These are phyloP conservation scores for Limanda limanda DNA, from an alignment of 2,113 vertebrate genomes.

Conservation along the genomic window DNA sequence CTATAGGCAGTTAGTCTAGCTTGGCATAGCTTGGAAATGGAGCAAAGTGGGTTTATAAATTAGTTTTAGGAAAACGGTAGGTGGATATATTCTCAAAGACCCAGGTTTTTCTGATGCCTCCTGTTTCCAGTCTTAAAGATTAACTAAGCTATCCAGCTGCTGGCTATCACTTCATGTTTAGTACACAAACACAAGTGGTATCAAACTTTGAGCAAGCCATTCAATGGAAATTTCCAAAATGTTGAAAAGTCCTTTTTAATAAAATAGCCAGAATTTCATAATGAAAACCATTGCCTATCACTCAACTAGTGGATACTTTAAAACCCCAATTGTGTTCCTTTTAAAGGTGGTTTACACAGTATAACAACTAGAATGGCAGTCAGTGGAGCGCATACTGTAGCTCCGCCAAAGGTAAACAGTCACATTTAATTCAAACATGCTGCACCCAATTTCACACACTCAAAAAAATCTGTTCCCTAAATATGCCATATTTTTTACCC, in stretches of 20 bases:
- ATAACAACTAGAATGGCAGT: not conserved
- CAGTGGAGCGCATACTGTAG: too few relatives aligned
- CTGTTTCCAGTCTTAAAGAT: not conserved
- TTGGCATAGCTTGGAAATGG: not conserved
- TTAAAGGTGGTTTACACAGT: not conserved
- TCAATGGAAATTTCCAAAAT: not conserved
- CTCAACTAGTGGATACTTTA: not conserved
- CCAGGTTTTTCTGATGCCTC: too few relatives aligned
- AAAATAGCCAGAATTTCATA: not conserved
- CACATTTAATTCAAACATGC: too few relatives aligned
- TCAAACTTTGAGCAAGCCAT: too few relatives aligned
- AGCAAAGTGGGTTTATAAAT: not conserved
- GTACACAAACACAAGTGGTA: not conserved
- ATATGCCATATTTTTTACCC: too few relatives aligned
- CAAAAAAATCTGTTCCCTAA: too few relatives aligned
- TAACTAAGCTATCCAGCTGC: not conserved
- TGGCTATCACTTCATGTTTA: not conserved
- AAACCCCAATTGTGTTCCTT: not conserved
- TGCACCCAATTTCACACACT: too few relatives aligned
- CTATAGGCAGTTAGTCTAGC: too few relatives aligned
- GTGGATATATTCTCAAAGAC: too few relatives aligned
- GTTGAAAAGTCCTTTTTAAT: not conserved
- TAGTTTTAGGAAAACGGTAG: not conserved
- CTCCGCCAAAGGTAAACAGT: too few relatives aligned
- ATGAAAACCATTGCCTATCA: not conserved